phyloP scores from a whole-genome alignment of 2,888 invertebrate genomes.

The Corbicula japonica region DNA sequence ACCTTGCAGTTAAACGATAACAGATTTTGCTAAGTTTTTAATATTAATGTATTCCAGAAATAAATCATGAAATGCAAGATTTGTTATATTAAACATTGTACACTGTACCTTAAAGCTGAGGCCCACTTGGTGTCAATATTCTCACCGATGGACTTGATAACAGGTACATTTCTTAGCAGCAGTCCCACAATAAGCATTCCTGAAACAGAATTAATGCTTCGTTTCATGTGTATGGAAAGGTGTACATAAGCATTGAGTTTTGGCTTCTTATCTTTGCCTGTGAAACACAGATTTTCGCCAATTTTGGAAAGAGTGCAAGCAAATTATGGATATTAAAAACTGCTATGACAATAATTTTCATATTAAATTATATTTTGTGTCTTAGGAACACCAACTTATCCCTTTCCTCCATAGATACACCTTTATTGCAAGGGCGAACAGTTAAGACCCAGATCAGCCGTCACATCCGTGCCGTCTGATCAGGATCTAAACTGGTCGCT shows the following conservation, averaged over 20 bases:
- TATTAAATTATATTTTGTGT: background rate
- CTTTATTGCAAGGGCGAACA: too few relatives aligned
- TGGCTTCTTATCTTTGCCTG: background rate
- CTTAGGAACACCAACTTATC: too few relatives aligned
- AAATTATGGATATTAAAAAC: background rate
- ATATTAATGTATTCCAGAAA: too few relatives aligned
- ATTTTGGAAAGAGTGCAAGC: background rate
- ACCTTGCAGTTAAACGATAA: too few relatives aligned
- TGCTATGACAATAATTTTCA: background rate
- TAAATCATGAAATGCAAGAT: too few relatives aligned
- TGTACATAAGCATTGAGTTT: background rate
- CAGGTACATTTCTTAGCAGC: constrained; percentile 78
- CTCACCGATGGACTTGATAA: constrained; percentile 73
- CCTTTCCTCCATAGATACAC: too few relatives aligned
- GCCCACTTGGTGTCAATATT: constrained; percentile 79
- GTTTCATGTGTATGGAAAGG: background rate
- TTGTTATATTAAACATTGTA: too few relatives aligned
- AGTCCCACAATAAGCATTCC: constrained; percentile 83
- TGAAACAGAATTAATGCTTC: constrained; percentile 31
- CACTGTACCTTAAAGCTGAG: constrained; percentile 77
- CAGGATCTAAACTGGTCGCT: too few relatives aligned
- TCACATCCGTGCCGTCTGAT: too few relatives aligned
- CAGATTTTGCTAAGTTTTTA: too few relatives aligned
- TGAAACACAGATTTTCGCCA: background rate
- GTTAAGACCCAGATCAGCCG: too few relatives aligned